Evolutionary conservation across 2,888 invertebrate genomes (phyloP).

Genomic region (Orchestes rusci): DNA sequence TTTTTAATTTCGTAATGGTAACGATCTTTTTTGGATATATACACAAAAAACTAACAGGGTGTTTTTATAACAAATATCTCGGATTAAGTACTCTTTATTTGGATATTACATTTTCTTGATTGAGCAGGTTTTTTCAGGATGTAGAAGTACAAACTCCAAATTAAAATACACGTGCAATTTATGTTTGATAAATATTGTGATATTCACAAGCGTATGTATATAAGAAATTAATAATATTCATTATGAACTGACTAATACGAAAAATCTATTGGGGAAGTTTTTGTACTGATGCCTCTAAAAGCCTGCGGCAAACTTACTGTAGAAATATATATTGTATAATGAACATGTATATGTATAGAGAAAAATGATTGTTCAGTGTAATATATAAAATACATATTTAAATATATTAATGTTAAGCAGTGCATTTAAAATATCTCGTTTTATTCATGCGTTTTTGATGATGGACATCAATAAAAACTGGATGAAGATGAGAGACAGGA

Average conservation of each 20-base stretch:
- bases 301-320: constrained; percentile 19
- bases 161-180: constrained; percentile 32
- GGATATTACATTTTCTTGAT: constrained; percentile 25
- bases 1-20: constrained; percentile 24
- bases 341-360: constrained; percentile 36
- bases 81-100: constrained; percentile 10
- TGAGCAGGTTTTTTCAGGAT: constrained; percentile 28
- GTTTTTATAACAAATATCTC: constrained; percentile 30
- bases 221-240: background rate
- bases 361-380: constrained; percentile 40
- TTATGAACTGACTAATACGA: too few species aligned
- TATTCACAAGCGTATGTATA: constrained; percentile 14
- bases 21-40: constrained; percentile 15
- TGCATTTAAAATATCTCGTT: constrained; percentile 28
- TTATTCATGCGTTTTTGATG: too few species aligned
- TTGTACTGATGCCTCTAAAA: constrained; percentile 12
- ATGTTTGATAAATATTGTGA: constrained; percentile 22
- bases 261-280: too few species aligned
- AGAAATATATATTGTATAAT: constrained; percentile 21
- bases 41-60: constrained; percentile 37
- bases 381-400: constrained; percentile 37
- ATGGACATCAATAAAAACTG: too few species aligned
- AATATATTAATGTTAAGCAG: constrained; percentile 41
- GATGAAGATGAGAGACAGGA: too few species aligned
- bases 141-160: constrained; percentile 5